A percentile compares a stretch with the other conserved stretches of the same genome.
These are phyloP conservation scores for Patella caerulea DNA, from an alignment of 2,888 invertebrate genomes.

Conservation along the genomic window DNA sequence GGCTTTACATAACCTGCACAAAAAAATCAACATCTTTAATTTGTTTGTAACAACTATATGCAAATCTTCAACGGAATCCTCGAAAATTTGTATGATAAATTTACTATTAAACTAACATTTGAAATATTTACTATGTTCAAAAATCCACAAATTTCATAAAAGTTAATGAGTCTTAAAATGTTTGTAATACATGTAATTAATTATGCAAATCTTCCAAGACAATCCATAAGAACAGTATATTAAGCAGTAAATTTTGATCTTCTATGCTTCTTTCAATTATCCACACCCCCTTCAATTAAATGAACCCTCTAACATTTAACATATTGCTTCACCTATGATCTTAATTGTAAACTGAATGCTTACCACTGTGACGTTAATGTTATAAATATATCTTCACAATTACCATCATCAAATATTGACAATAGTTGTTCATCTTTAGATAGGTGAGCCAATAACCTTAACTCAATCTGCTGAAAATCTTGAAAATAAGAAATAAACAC, in stretches of 20 bases:
- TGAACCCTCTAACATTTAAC: too few species aligned
- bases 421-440: conserved; percentile 57
- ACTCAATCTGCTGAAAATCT: conserved; percentile 69
- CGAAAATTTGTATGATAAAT: neutral
- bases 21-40: neutral
- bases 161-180: too few species aligned
- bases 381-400: conserved; percentile 58
- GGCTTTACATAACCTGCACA: conserved; percentile 56
- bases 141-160: too few species aligned
- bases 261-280: too few species aligned
- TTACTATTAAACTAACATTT: neutral
- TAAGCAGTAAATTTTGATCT: too few species aligned
- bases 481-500: conserved; percentile 11
- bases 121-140: neutral
- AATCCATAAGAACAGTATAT: too few species aligned
- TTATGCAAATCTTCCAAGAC: too few species aligned
- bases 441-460: conserved; percentile 64
- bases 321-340: too few species aligned
- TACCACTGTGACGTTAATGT: conserved; percentile 64
- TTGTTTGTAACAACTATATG: neutral
- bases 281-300: too few species aligned
- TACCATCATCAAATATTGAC: conserved; percentile 48
- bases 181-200: too few species aligned
- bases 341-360: conserved; percentile 13
- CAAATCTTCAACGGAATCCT: neutral